Evolutionary conservation across 1,140 invertebrate genomes (phyloP), one percentile per base, ranked within the genome.

Genomic region (Asobara japonica): DNA sequence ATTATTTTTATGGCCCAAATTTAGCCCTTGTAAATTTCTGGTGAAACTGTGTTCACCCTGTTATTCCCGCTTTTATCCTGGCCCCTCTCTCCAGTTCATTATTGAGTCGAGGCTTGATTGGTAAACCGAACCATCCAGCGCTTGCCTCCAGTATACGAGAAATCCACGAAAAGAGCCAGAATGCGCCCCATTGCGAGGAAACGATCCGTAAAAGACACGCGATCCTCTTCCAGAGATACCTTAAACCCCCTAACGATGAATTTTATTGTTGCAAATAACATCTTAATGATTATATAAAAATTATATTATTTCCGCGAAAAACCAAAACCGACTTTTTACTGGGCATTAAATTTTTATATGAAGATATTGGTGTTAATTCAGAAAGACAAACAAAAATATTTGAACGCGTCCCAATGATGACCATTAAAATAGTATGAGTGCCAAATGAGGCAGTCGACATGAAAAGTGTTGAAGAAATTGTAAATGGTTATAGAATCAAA

Each of bases 221-320:
- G 41, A 45, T 45, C n/a, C 41, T 6, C 18, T 45, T 45, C 41
- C n/a, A 7, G 41, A 45, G 41, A 16, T 45, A 45, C 41, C 41
- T 2, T 45, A 16, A 45, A 45, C n/a, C 41, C 41, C n/a, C 18
- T 45, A 45, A 45, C 41, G 41, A 45, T 18, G 41, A 45, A 45
- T 45, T 45, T 45, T 45, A 45, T 45, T 45, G n/a, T 45, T 45
- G n/a, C 41, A 45, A 45, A 45, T 45, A 45, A 45, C 41, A 45
- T 45, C 5, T 45, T 45, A 45, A 45, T 45, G n/a, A 45, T 45
- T 45, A 45, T 45, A 45, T 45, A 45, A 45, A 45, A 45, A 16
- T 45, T 7, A 45, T 45, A 45, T 16, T 5, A 16, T 16, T 41
- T 41, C 38, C 5, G 2, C 38, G 38, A 41, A 41, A 13, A 13